Percentiles rank a stretch among this genome's conserved stretches.
Evolutionary conservation across 2,797 vertebrate species (phyloP).

Genomic region (Saxicola maurus): DNA sequence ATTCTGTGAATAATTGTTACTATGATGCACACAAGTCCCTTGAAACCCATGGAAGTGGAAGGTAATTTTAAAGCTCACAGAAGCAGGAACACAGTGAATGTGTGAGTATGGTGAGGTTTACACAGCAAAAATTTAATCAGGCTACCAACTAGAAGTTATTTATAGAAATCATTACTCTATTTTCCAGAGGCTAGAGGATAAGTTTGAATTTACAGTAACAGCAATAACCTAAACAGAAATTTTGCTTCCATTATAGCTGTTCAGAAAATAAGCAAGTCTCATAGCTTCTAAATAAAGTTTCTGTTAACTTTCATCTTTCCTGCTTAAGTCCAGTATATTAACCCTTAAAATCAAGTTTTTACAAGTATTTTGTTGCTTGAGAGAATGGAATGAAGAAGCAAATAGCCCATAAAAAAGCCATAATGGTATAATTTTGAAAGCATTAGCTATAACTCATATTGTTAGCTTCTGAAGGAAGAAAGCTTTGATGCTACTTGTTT

Average conservation of each 20-base stretch:
- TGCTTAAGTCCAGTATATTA: not conserved
- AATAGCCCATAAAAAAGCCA: not conserved
- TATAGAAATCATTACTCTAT: not conserved
- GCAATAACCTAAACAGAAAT: not conserved
- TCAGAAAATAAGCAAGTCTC: not conserved
- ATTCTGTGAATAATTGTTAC: not conserved
- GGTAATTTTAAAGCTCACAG: not conserved
- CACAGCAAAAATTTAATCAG: not conserved
- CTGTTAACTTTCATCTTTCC: not conserved
- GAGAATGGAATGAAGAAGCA: not conserved
- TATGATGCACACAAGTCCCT: not conserved
- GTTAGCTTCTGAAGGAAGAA: not conserved
- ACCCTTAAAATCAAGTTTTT: not conserved
- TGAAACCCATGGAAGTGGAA: not conserved
- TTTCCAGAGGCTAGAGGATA: not conserved
- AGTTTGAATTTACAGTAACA: not conserved
- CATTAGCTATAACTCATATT: not conserved
- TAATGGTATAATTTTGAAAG: not conserved
- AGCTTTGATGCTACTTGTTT: not conserved
- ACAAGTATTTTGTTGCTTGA: not conserved
- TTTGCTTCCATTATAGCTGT: not conserved
- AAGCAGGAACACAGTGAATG: not conserved
- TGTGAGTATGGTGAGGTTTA: not conserved
- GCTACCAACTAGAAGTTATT: not conserved
- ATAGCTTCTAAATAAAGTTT: not conserved